These are phyloP conservation scores for Cottoperca gobio DNA, from an alignment of 2,797 vertebrate species.

Conservation along the genomic window DNA sequence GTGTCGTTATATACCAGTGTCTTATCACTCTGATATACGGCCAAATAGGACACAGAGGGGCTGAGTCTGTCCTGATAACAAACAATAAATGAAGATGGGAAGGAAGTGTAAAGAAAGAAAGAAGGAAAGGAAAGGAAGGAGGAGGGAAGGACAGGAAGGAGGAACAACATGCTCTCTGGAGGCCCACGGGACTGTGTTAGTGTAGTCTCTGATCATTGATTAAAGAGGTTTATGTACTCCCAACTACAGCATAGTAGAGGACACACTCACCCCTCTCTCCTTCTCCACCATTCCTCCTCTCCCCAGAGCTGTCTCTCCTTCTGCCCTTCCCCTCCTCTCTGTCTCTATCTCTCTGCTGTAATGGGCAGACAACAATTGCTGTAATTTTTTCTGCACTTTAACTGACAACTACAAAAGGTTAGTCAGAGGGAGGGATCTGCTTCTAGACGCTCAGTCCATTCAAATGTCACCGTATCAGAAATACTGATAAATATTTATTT, in stretches of 20 bases:
- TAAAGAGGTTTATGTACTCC: constrained; percentile 79
- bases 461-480: constrained; percentile 59
- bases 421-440: constrained; percentile 32
- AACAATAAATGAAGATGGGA: constrained; percentile 53
- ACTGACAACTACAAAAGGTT: constrained; percentile 72
- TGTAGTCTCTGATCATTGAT: constrained; percentile 80
- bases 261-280: constrained; percentile 51
- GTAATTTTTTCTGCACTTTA: constrained; percentile 67
- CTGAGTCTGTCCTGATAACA: constrained; percentile 52
- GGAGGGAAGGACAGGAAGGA: constrained; percentile 1
- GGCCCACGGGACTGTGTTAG: constrained; percentile 60
- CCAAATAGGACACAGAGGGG: constrained; percentile 63
- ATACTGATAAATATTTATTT: constrained; percentile 29
- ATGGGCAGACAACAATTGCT: constrained; percentile 54
- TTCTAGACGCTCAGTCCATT: constrained; percentile 62
- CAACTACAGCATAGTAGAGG: constrained; percentile 68
- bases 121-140: background rate
- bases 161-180: constrained; percentile 43
- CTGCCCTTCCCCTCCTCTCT: constrained; percentile 53
- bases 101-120: constrained; percentile 10
- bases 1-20: constrained; percentile 48
- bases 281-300: background rate
- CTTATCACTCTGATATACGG: constrained; percentile 66
- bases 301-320: constrained; percentile 40
- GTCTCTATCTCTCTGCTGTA: constrained; percentile 39